Conservation (phyloP, 53 echinoderm and acorn worm species). For the Luidia sarsii region DNA sequence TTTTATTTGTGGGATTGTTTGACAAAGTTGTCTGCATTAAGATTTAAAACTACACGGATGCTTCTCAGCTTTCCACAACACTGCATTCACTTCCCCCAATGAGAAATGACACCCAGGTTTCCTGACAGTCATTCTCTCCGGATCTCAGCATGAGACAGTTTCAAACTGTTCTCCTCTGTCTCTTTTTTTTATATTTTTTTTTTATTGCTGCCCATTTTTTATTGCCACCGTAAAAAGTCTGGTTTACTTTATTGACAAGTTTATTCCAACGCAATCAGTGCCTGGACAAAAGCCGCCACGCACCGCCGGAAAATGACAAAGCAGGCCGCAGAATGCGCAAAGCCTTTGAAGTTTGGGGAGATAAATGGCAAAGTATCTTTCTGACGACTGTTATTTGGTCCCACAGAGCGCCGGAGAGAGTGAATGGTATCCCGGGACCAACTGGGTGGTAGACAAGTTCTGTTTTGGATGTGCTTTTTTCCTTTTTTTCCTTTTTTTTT, state of each 20-base stretch:
- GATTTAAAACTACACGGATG: too few relatives aligned
- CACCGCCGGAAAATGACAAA: constrained; percentile 11
- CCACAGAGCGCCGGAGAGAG: neutral
- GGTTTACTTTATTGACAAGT: constrained; percentile 20
- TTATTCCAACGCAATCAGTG: neutral
- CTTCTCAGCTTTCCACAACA: too few relatives aligned
- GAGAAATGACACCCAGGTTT: too few relatives aligned
- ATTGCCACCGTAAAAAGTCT: constrained; percentile 9
- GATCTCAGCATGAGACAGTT: neutral
- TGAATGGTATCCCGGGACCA: neutral
- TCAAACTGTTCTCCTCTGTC: neutral
- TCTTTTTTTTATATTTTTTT: too few relatives aligned
- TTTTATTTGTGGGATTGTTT: too few relatives aligned
- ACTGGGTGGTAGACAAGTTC: too few relatives aligned
- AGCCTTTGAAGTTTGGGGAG: neutral
- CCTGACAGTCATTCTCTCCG: too few relatives aligned
- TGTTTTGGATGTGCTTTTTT: too few relatives aligned
- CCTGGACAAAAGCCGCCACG: constrained; percentile 23
- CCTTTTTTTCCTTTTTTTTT: too few relatives aligned
- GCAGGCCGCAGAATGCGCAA: neutral
- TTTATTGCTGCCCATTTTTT: neutral
- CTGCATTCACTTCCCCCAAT: too few relatives aligned
- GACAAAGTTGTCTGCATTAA: too few relatives aligned
- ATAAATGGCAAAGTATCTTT: neutral
- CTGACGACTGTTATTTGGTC: neutral